These are phyloP conservation scores for Amphimedon queenslandica DNA, from an alignment of 37 sponge, comb jelly and placozoan genomes.

Conservation along the genomic window DNA sequence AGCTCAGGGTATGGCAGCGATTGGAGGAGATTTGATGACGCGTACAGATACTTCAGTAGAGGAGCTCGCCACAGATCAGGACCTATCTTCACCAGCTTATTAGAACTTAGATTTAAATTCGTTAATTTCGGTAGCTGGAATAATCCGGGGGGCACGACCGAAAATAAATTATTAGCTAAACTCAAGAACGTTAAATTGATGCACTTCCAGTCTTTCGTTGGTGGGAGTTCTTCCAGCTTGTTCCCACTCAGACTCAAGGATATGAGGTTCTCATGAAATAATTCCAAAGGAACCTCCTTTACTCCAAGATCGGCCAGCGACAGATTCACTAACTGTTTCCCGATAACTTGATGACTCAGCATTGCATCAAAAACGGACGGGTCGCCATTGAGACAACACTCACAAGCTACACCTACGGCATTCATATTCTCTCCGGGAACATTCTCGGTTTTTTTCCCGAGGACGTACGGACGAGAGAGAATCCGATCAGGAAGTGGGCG, in stretches of 20 bases:
- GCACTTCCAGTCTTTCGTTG: conserved; percentile 17
- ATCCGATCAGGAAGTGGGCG: background rate
- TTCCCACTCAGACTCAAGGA: conserved; percentile 39
- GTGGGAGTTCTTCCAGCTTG: conserved; percentile 24
- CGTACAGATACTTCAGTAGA: conserved; percentile 21
- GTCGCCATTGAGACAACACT: background rate
- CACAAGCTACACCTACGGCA: conserved; percentile 2
- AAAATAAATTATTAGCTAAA: conserved; percentile 37
- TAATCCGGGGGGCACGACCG: conserved; percentile 19
- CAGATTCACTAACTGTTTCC: background rate
- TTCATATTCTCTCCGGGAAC: background rate
- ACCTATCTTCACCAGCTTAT: conserved; percentile 36
- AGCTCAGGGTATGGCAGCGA: conserved; percentile 29
- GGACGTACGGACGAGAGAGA: background rate
- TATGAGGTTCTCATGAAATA: conserved; percentile 32
- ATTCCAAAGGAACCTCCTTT: conserved; percentile 14
- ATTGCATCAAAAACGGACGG: background rate
- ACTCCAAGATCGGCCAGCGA: conserved; percentile 28
- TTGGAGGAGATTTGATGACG: conserved; percentile 30
- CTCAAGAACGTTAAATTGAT: conserved; percentile 17
- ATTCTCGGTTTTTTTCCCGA: background rate
- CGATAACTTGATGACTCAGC: background rate
- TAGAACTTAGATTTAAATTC: conserved; percentile 22
- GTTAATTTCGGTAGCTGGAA: conserved; percentile 34
- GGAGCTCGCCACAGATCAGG: conserved; percentile 49